Conservation (phyloP, 2,888 invertebrate genomes). For the Epicampocera succincta region DNA sequence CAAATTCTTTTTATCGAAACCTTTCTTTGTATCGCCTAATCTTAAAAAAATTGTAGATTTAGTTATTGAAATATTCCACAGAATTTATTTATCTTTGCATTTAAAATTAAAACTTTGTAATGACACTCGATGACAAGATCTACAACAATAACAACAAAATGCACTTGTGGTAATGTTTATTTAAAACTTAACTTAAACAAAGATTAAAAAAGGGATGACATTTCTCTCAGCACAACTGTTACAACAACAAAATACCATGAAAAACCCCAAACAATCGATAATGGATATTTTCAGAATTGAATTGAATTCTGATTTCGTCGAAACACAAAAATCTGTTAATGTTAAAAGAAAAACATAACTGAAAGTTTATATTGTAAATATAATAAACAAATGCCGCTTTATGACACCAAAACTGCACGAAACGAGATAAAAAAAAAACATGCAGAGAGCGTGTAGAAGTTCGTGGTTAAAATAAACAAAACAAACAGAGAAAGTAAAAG, state of each 20-base stretch:
- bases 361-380: no score
- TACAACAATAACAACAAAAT: neutral
- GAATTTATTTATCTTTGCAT: neutral
- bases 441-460: neutral
- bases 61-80: no score
- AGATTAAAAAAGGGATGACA: conserved; percentile 31
- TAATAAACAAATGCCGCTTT: neutral
- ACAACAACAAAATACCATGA: neutral
- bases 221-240: neutral
- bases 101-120: conserved; percentile 33
- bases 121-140: conserved; percentile 25
- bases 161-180: neutral
- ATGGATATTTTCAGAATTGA: conserved; percentile 43
- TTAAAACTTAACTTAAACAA: conserved; percentile 10
- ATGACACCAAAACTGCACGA: neutral
- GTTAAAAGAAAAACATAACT: conserved; percentile 3
- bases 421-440: conserved; percentile 30
- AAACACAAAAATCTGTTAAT: conserved; percentile 41
- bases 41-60: neutral
- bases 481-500: neutral
- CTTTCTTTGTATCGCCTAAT: conserved; percentile 1
- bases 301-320: conserved; percentile 51
- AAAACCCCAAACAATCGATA: conserved; percentile 53
- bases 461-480: conserved; percentile 39
- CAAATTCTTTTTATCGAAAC: no score